Base-by-base conservation (phyloP, 2,888 invertebrate genomes). In the Phymatocera aterrima region DNA sequence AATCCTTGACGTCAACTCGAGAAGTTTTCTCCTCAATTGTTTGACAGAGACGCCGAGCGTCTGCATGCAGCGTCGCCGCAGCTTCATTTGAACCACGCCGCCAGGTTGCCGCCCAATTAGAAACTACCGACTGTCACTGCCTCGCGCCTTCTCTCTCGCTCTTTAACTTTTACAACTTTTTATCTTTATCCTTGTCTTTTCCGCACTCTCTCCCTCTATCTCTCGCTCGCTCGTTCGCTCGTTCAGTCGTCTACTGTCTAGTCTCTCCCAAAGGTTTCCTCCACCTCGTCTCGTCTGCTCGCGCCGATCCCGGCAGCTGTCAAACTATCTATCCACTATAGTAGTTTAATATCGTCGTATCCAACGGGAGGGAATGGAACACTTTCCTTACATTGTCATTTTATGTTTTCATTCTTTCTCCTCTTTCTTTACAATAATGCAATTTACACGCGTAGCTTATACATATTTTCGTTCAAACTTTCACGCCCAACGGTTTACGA, bases 31-130 rank as follows among this genome's bases (percentile, higher is more conserved):
- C 84, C 89, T 86, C 85, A 89, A 87, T 86, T 89, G 88, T 87
- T 89, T 89, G 81, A 89, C 88, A 81, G 89, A 89, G 89, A 89
- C 89, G 89, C 89, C 89, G 87, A 89, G 89, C 89, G 89, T 89
- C 89, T 89, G 89, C 87, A 89, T 88, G 86, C 89, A 89, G 88
- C 88, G 89, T 88, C 89, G 89, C 88, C 88, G 87, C 87, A 89
- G 88, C 89, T 89, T 89, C 89, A 89, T 89, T 89, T 88, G 89
- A 88, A 88, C 86, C 88, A 84, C 86, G 86, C 87, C 88, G 88
- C 89, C 89, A 89, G 88, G 86, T 89, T 88, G 88, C 86, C 87
- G 87, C 83, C 82, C 83, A 81, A 84, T 84, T 83, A 83, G 86
- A 85, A 86, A 84, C 84, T 84, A 86, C 86, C 83, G 85, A 84